phyloP scores from a whole-genome alignment of 2,888 invertebrate genomes.

The Ctenicera cuprea region DNA sequence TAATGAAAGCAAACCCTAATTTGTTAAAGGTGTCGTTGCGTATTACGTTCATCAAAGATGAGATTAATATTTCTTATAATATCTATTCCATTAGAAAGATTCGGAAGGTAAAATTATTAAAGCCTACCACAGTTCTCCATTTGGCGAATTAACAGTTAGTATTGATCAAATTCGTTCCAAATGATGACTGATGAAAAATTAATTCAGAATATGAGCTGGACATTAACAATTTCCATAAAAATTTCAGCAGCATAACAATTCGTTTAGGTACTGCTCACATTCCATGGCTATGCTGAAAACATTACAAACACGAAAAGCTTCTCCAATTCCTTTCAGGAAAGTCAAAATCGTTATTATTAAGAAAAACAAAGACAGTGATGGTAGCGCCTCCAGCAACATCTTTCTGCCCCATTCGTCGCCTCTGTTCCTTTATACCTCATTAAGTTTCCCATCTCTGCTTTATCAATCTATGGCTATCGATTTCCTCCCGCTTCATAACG shows the following conservation, averaged over 20 bases:
- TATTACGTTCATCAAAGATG: no score
- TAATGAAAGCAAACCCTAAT: no score
- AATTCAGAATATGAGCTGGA: background rate
- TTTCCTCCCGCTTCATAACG: slow-evolving; percentile 66
- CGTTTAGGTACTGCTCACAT: background rate
- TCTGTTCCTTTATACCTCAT: slow-evolving; percentile 71
- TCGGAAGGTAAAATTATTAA: no score
- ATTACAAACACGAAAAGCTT: slow-evolving; percentile 12
- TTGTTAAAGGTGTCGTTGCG: no score
- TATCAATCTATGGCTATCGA: slow-evolving; percentile 70
- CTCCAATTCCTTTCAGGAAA: slow-evolving; percentile 29
- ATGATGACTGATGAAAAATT: background rate
- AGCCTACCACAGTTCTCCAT: no score
- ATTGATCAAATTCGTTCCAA: no score
- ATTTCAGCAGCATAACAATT: background rate
- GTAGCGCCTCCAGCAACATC: slow-evolving; percentile 55
- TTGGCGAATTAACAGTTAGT: no score
- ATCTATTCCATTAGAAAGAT: no score
- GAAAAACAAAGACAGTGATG: slow-evolving; percentile 48
- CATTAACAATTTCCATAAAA: background rate
- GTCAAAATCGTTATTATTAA: slow-evolving; percentile 50
- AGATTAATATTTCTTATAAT: no score
- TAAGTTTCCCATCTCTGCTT: slow-evolving; percentile 70
- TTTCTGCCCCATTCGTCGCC: slow-evolving; percentile 69
- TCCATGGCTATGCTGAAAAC: background rate